Conservation (phyloP, 2,888 invertebrate species). For the Eupithecia abbreviata region DNA sequence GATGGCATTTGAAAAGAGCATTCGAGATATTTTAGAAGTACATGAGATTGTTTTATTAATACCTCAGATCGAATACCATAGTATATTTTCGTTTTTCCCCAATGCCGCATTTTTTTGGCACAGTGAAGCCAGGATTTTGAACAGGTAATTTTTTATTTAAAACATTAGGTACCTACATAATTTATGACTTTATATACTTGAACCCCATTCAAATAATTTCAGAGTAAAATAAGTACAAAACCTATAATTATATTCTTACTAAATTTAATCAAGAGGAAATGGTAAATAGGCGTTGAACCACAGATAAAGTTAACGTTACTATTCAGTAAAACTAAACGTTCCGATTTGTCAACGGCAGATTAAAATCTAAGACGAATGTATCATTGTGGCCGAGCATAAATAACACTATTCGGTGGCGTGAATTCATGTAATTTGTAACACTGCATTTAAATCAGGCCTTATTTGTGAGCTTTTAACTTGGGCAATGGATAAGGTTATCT, state of each 20-base stretch:
- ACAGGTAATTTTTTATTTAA: not conserved
- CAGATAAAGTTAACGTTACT: conserved; percentile 43
- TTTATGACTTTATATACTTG: not conserved
- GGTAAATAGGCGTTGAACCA: conserved; percentile 2
- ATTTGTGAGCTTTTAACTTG: conserved; percentile 30
- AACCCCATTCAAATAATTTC: not conserved
- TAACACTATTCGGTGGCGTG: conserved; percentile 53
- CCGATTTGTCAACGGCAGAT: conserved; percentile 72
- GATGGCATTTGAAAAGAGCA: not conserved
- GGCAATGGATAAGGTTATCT: conserved; percentile 31
- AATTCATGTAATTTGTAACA: conserved; percentile 57
- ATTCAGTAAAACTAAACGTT: conserved; percentile 52
- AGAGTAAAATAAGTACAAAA: not conserved
- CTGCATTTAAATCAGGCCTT: conserved; percentile 43
- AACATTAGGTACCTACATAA: not conserved
- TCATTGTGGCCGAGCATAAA: conserved; percentile 62
- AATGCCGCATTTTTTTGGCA: too few relatives aligned
- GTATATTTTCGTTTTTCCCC: too few relatives aligned
- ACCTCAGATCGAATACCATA: too few relatives aligned
- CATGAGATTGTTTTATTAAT: not conserved
- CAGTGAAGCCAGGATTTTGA: not conserved
- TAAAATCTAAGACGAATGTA: conserved; percentile 71
- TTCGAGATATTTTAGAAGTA: not conserved
- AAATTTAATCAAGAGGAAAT: not conserved
- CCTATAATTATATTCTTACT: not conserved